phyloP scores from a whole-genome alignment of 2,113 vertebrate species.

The mouse (Mus musculus) region DNA sequence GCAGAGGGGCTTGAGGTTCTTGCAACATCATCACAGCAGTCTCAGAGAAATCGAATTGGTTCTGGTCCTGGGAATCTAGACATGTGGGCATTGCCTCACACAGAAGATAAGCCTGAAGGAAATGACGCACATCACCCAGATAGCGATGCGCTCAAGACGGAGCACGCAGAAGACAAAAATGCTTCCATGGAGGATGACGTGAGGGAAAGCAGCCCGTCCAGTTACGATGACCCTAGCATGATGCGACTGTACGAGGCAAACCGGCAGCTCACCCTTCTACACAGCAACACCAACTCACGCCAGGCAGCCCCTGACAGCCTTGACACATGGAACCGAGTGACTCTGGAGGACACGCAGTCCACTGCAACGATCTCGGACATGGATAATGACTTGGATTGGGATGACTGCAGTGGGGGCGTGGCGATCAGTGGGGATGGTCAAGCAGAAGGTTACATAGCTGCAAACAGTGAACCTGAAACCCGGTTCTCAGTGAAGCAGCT shows the following conservation, averaged over 20 bases:
- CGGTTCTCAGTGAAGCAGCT: constrained; percentile 76
- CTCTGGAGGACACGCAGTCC: constrained; percentile 77
- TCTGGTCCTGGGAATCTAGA: constrained; percentile 56
- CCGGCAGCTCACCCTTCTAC: constrained; percentile 77
- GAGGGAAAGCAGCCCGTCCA: constrained; percentile 74
- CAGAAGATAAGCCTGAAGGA: constrained; percentile 66
- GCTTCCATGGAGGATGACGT: constrained; percentile 39
- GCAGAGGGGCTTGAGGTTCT: constrained; percentile 23
- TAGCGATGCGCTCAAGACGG: constrained; percentile 58
- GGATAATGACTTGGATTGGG: constrained; percentile 78
- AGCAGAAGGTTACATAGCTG: constrained; percentile 11
- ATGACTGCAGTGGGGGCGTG: constrained; percentile 68
- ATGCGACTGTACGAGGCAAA: constrained; percentile 70
- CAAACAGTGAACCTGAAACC: constrained; percentile 62
- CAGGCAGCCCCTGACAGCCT: constrained; percentile 43
- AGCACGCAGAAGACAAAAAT: neutral
- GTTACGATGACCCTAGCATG: constrained; percentile 77
- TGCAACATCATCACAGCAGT: constrained; percentile 7
- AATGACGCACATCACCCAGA: neutral
- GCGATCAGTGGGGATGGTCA: constrained; percentile 46
- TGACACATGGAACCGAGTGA: constrained; percentile 65
- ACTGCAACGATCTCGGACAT: constrained; percentile 72
- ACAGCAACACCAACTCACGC: constrained; percentile 58
- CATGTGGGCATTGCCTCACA: constrained; percentile 69
- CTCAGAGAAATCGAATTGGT: constrained; percentile 59